These are phyloP conservation scores for Drosophila greeni DNA, from an alignment of 2,888 invertebrate species.

Conservation along the genomic window DNA sequence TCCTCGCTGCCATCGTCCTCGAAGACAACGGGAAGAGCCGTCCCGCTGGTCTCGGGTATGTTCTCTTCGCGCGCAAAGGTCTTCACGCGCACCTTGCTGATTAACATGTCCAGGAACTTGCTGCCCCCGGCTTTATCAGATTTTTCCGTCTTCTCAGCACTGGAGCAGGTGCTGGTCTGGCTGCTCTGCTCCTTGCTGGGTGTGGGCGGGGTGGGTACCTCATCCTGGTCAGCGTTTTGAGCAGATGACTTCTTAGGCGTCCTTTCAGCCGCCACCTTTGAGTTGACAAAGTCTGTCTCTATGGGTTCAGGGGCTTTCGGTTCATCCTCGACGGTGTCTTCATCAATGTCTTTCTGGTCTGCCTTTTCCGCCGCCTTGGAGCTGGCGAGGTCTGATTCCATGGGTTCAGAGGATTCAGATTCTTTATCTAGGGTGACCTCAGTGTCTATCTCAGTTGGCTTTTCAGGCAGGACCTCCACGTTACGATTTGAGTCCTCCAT, in stretches of 20 bases:
- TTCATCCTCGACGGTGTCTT: background rate
- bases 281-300: background rate
- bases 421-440: background rate
- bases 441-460: background rate
- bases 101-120: conserved; percentile 76
- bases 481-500: conserved; percentile 59
- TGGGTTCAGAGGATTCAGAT: background rate
- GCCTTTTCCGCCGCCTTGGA: conserved; percentile 2
- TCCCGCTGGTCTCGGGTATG: background rate
- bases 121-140: conserved; percentile 43
- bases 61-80: conserved; percentile 52
- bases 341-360: background rate
- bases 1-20: conserved; percentile 61
- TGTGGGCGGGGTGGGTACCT: conserved; percentile 25
- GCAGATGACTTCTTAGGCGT: conserved; percentile 22
- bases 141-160: conserved; percentile 37
- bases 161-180: conserved; percentile 30
- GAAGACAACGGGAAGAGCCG: conserved; percentile 2
- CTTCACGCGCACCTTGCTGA: conserved; percentile 71
- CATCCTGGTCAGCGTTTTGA: background rate
- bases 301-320: background rate
- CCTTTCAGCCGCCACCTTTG: conserved; percentile 19
- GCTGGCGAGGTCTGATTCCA: background rate
- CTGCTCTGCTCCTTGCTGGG: conserved; percentile 15
- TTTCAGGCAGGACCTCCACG: conserved; percentile 21